Conservation (phyloP, 2,113 vertebrate species). For the Sterrhoptilus dennistouni region DNA sequence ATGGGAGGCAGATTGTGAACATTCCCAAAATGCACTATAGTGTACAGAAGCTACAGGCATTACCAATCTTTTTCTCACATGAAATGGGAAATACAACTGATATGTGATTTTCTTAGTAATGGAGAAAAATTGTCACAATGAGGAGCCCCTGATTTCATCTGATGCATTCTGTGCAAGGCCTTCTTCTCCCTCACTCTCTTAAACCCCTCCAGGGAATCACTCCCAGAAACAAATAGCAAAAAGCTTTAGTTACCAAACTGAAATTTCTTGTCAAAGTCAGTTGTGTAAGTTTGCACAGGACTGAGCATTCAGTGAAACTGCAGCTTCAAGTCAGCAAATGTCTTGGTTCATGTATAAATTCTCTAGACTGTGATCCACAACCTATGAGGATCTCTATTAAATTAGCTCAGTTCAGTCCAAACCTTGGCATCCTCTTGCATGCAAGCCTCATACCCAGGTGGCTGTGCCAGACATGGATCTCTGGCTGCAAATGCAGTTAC, state of each 20-base stretch:
- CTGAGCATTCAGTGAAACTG: background rate
- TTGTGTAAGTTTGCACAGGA: background rate
- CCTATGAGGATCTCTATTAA: background rate
- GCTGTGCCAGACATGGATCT: background rate
- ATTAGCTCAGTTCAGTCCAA: background rate
- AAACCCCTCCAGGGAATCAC: accelerated
- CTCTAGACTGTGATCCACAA: background rate
- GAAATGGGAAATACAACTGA: background rate
- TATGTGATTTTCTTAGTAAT: background rate
- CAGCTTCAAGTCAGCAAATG: background rate
- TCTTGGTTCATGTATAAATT: background rate
- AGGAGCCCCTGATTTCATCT: background rate
- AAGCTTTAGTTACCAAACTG: background rate
- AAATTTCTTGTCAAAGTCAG: background rate
- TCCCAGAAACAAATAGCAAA: background rate
- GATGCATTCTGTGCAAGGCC: background rate
- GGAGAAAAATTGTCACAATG: background rate
- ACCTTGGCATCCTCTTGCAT: background rate
- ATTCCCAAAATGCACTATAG: background rate
- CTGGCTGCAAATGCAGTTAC: background rate
- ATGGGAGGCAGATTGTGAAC: background rate
- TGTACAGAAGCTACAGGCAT: background rate
- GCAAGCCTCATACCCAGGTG: background rate
- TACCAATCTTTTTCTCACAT: background rate
- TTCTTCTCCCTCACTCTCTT: background rate